Percentiles rank a stretch among this genome's conserved stretches.
phyloP scores from a whole-genome alignment of 2,888 invertebrate genomes.

The Cremastobaeus sp. region DNA sequence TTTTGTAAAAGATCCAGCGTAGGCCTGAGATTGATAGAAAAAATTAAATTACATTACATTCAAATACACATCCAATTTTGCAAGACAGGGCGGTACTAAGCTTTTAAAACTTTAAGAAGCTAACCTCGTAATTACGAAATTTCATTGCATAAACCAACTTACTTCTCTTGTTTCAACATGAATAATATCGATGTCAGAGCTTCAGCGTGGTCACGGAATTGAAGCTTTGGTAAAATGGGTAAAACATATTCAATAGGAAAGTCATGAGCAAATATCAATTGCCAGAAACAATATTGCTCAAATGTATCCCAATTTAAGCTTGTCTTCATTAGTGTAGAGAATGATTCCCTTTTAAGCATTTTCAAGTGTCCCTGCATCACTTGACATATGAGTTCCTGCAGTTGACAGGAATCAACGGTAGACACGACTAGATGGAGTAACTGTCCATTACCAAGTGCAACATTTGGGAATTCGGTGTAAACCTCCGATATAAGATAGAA shows the following conservation, averaged over 20 bases:
- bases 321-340: conserved; percentile 86
- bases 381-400: conserved; percentile 93
- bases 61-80: too few relatives aligned
- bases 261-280: conserved; percentile 95
- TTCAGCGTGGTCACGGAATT: conserved; percentile 92
- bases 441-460: conserved; percentile 91
- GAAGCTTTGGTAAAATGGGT: conserved; percentile 87
- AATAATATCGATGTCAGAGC: conserved; percentile 93
- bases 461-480: conserved; percentile 92
- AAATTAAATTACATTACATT: conserved; percentile 5
- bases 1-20: conserved; percentile 91
- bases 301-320: conserved; percentile 97
- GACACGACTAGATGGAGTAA: conserved; percentile 93
- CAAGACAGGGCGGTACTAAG: too few relatives aligned
- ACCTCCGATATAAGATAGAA: conserved; percentile 96
- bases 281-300: conserved; percentile 98
- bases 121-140: not conserved
- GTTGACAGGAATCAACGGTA: conserved; percentile 91
- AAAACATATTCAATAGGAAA: conserved; percentile 94
- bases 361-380: conserved; percentile 92
- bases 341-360: conserved; percentile 89
- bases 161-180: conserved; percentile 92
- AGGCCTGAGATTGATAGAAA: conserved; percentile 81
- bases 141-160: too few relatives aligned
- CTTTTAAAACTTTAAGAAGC: too few relatives aligned